A percentile compares a stretch with the other conserved stretches of the same genome.
These are phyloP conservation scores for Corythucha ciliata DNA, from an alignment of 2,888 invertebrate species.

Conservation along the genomic window DNA sequence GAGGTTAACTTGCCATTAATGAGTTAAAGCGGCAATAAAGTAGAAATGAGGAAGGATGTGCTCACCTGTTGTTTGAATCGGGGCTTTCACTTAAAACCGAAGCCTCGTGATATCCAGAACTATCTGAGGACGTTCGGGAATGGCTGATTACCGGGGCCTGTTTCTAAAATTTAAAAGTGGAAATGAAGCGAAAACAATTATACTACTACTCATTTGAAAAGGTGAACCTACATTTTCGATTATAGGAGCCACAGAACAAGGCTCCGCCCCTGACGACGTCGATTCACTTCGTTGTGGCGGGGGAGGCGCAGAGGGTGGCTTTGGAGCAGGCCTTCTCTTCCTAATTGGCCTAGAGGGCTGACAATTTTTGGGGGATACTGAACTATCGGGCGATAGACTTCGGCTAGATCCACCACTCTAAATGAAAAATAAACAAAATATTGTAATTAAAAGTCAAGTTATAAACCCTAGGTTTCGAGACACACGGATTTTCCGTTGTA, in stretches of 20 bases:
- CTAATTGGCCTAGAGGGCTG: constrained; percentile 46
- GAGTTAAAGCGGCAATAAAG: not conserved
- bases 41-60: not conserved
- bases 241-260: too few species aligned
- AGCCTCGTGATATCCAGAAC: constrained; percentile 62
- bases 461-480: too few species aligned
- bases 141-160: constrained; percentile 48
- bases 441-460: constrained; percentile 1
- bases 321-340: constrained; percentile 51
- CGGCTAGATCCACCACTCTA: constrained; percentile 36
- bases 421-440: not conserved
- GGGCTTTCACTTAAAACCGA: constrained; percentile 55
- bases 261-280: not conserved
- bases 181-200: not conserved
- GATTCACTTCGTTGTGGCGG: not conserved
- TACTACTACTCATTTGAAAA: not conserved
- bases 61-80: constrained; percentile 38
- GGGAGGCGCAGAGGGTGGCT: constrained; percentile 43
- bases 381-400: constrained; percentile 51
- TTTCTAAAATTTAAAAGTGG: constrained; percentile 27
- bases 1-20: not conserved
- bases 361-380: constrained; percentile 43
- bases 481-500: constrained; percentile 31
- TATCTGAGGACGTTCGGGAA: constrained; percentile 62
- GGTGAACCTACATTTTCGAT: not conserved